These are phyloP conservation scores for Chiridota heheva DNA, from an alignment of 35 echinoderm and acorn worm genomes.

Conservation along the genomic window DNA sequence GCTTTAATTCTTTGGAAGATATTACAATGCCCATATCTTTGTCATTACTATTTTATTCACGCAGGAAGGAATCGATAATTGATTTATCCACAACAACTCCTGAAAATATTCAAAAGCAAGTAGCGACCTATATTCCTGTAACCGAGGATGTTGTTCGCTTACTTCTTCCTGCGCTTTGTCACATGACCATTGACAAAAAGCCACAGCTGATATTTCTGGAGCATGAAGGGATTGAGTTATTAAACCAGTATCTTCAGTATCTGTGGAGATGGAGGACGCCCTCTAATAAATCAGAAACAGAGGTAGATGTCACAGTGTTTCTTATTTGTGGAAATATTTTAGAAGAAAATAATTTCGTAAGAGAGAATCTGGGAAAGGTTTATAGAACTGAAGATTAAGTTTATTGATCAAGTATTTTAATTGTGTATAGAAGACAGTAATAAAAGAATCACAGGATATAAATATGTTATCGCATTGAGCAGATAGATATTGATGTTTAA, in stretches of 20 bases:
- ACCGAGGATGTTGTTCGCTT: constrained; percentile 77
- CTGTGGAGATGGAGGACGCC: constrained; percentile 57
- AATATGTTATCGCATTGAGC: too few species aligned
- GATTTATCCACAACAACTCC: too few species aligned
- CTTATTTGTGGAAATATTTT: background rate
- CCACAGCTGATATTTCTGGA: constrained; percentile 55
- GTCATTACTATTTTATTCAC: too few species aligned
- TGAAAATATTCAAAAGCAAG: too few species aligned
- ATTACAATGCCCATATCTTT: too few species aligned
- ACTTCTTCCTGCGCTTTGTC: constrained; percentile 83
- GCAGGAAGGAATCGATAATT: too few species aligned
- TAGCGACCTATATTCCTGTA: background rate
- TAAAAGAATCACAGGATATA: too few species aligned
- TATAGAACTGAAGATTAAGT: background rate
- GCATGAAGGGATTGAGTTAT: constrained; percentile 55
- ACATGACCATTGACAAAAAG: constrained; percentile 73
- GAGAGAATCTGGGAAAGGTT: background rate
- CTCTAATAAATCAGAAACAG: constrained; percentile 30
- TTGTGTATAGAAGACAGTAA: too few species aligned
- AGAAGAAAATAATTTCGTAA: background rate
- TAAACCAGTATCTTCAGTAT: constrained; percentile 68
- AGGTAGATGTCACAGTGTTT: constrained; percentile 7
- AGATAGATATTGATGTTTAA: too few species aligned
- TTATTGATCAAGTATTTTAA: background rate
- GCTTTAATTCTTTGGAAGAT: too few species aligned